Conservation (phyloP, 2,113 vertebrate species). For the Falcunculus frontatus region DNA sequence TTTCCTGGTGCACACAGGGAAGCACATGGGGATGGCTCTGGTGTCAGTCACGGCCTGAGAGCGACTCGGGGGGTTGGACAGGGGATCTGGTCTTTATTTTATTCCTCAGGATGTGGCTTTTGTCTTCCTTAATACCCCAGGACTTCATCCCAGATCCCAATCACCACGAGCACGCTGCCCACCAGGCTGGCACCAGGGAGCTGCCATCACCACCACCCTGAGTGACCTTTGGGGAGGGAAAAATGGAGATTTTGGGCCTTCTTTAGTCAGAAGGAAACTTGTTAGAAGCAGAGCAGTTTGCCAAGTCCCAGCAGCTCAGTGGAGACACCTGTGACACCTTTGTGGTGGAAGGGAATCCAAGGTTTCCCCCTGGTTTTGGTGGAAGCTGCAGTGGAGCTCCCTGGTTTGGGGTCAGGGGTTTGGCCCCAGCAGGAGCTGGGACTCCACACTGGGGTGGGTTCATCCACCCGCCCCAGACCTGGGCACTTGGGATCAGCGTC, state of each 20-base stretch:
- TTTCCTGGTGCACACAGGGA: neutral
- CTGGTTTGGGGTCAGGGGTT: neutral
- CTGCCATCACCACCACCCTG: rapidly evolving
- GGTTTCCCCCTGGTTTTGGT: neutral
- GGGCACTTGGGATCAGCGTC: rapidly evolving
- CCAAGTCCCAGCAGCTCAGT: neutral
- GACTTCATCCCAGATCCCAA: neutral
- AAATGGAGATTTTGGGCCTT: neutral
- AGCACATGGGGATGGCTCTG: neutral
- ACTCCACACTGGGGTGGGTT: rapidly evolving
- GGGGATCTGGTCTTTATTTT: neutral
- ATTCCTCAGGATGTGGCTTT: neutral
- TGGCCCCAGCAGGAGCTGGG: neutral
- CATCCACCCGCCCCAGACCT: neutral
- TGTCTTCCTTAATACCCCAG: neutral
- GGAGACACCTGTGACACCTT: neutral
- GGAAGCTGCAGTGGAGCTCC: too few species aligned
- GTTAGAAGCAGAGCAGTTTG: neutral
- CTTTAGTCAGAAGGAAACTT: neutral
- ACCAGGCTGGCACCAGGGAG: neutral
- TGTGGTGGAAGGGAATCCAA: rapidly evolving
- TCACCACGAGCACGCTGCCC: rapidly evolving
- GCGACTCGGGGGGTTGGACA: neutral
- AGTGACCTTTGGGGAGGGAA: neutral
- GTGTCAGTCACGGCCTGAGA: neutral